A percentile compares a stretch with the other conserved stretches of the same genome.
Conservation (phyloP, 2,797 vertebrate species). For the Chanos chanos region DNA sequence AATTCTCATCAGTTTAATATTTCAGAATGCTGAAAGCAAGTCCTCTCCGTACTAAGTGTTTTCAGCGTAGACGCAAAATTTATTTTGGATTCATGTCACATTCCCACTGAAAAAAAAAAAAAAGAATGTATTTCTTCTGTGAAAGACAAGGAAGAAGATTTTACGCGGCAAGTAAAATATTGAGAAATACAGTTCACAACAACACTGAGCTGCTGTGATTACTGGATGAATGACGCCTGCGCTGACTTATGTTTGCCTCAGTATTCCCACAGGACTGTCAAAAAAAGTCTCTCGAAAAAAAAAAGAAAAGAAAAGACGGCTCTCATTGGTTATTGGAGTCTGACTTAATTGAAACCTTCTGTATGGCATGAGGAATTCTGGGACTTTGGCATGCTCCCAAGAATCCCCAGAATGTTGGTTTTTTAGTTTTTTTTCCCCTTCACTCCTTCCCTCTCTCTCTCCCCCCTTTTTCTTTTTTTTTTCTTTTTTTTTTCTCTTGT, state of each 20-base stretch:
- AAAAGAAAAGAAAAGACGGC: constrained; percentile 61
- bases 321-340: constrained; percentile 76
- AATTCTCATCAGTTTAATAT: too few species aligned
- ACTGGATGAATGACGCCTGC: constrained; percentile 44
- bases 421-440: constrained; percentile 31
- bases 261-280: constrained; percentile 68
- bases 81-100: too few species aligned
- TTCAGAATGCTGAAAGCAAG: too few species aligned
- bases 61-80: too few species aligned
- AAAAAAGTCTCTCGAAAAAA: constrained; percentile 61
- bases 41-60: too few species aligned
- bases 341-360: constrained; percentile 96
- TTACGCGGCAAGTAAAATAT: too few species aligned
- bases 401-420: constrained; percentile 89
- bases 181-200: neutral
- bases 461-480: neutral
- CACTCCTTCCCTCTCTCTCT: constrained; percentile 5
- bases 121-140: too few species aligned
- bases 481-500: neutral
- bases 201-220: neutral
- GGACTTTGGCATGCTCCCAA: constrained; percentile 88
- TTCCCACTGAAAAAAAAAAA: too few species aligned
- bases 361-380: constrained; percentile 89
- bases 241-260: constrained; percentile 69
- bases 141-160: too few species aligned